Percentiles rank a stretch among this genome's conserved stretches.
These are phyloP conservation scores for Gibbula magus DNA, from an alignment of 2,888 invertebrate genomes.

Conservation along the genomic window DNA sequence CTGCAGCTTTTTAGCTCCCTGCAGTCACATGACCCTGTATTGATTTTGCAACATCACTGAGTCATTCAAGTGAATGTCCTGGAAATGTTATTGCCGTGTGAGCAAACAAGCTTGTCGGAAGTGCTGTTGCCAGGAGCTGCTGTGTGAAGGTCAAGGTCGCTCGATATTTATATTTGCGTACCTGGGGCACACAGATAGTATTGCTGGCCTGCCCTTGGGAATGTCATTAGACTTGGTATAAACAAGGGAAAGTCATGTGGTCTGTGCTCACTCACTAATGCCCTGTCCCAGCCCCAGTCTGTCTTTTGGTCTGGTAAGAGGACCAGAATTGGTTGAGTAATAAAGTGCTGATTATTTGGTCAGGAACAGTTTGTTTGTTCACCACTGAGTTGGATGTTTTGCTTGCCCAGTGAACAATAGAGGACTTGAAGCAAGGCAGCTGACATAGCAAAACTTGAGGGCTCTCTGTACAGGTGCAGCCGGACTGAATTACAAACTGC, in stretches of 20 bases:
- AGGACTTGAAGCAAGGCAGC: not conserved
- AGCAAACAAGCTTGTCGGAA: constrained; percentile 20
- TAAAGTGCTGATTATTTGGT: constrained; percentile 7
- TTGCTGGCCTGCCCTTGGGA: constrained; percentile 26
- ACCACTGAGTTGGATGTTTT: not conserved
- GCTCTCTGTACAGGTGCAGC: too few relatives aligned
- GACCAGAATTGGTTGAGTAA: not conserved
- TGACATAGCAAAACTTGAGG: not conserved
- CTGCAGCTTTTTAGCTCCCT: not conserved
- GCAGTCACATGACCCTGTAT: constrained; percentile 12
- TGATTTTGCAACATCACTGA: constrained; percentile 9
- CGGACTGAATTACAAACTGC: too few relatives aligned
- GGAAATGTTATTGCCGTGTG: constrained; percentile 5
- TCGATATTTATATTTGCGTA: constrained; percentile 28
- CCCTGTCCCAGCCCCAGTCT: not conserved
- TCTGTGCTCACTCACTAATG: not conserved
- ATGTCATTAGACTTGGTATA: constrained; percentile 24
- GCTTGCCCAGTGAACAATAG: not conserved
- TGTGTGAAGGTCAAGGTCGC: constrained; percentile 36
- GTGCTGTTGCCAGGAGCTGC: constrained; percentile 19
- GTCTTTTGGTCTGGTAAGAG: not conserved
- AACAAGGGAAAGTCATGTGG: constrained; percentile 9
- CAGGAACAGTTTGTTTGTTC: constrained; percentile 12
- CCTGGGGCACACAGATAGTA: constrained; percentile 20
- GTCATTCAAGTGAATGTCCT: constrained; percentile 16